Conservation (phyloP, 1,140 invertebrate species). For the Orchestia grillus region DNA sequence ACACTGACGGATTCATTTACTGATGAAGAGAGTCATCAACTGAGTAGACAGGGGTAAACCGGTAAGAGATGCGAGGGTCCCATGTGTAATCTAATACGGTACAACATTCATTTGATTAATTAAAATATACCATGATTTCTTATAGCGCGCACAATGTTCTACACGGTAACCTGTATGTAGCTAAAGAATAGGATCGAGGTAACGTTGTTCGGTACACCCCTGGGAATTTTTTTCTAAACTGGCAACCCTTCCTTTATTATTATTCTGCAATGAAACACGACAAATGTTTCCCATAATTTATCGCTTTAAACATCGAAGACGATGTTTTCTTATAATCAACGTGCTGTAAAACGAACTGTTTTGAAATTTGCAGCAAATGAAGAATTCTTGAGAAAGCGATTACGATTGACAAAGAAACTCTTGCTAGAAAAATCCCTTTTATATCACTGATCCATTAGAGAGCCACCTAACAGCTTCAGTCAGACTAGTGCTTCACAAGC, state of each 20-base stretch:
- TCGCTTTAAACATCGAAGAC: background rate
- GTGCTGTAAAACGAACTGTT: background rate
- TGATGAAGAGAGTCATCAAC: too few relatives aligned
- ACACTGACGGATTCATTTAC: too few relatives aligned
- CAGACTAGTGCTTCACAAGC: background rate
- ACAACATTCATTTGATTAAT: background rate
- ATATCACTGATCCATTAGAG: background rate
- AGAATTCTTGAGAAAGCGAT: background rate
- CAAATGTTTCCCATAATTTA: background rate
- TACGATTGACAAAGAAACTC: background rate
- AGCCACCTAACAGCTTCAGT: background rate
- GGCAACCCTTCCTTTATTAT: background rate
- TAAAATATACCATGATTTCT: background rate
- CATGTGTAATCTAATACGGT: background rate
- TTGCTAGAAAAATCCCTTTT: background rate
- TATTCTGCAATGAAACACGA: background rate
- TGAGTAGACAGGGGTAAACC: too few relatives aligned
- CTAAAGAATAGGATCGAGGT: background rate
- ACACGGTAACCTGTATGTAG: background rate
- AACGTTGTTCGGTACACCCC: background rate
- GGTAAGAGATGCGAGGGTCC: too few relatives aligned
- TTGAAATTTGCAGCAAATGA: background rate
- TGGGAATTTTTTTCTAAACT: background rate
- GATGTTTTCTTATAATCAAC: background rate
- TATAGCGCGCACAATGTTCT: background rate